A percentile compares a stretch with the other conserved stretches of the same genome.
phyloP scores from a whole-genome alignment of 2,797 vertebrate genomes.

The Argyrosomus regius region DNA sequence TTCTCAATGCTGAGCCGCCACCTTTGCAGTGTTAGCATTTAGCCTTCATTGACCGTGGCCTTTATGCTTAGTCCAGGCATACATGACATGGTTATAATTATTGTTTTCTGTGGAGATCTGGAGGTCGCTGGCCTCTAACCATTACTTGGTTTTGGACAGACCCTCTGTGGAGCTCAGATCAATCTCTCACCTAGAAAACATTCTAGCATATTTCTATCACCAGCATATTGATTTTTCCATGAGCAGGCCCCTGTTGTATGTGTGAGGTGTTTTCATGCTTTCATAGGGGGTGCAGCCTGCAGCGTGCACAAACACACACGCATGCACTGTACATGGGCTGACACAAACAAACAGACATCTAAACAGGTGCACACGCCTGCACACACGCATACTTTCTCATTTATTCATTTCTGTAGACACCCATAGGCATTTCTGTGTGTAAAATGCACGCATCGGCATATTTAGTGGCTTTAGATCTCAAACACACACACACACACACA shows the following conservation, averaged over 20 bases:
- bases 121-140: slow-evolving; percentile 87
- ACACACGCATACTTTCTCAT: slow-evolving; percentile 68
- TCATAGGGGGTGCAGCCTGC: slow-evolving; percentile 76
- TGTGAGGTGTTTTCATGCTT: slow-evolving; percentile 81
- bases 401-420: slow-evolving; percentile 85
- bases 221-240: slow-evolving; percentile 87
- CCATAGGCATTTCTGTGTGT: slow-evolving; percentile 80
- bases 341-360: slow-evolving; percentile 40
- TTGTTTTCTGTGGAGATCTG: slow-evolving; percentile 83
- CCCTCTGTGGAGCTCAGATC: slow-evolving; percentile 85
- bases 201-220: slow-evolving; percentile 88
- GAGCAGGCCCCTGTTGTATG: slow-evolving; percentile 77
- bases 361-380: slow-evolving; percentile 22
- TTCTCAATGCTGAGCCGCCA: slow-evolving; percentile 35
- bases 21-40: slow-evolving; percentile 64
- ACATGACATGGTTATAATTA: slow-evolving; percentile 81
- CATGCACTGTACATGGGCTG: slow-evolving; percentile 34
- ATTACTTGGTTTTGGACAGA: slow-evolving; percentile 87
- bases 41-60: slow-evolving; percentile 67
- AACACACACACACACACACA: slow-evolving; percentile 35
- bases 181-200: slow-evolving; percentile 87
- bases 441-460: slow-evolving; percentile 83
- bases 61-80: slow-evolving; percentile 80
- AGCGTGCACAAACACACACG: slow-evolving; percentile 64
- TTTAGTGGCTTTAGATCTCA: slow-evolving; percentile 76